These are phyloP conservation scores for Brachionus manjavacas DNA, from an alignment of 1,140 invertebrate species.

Conservation along the genomic window DNA sequence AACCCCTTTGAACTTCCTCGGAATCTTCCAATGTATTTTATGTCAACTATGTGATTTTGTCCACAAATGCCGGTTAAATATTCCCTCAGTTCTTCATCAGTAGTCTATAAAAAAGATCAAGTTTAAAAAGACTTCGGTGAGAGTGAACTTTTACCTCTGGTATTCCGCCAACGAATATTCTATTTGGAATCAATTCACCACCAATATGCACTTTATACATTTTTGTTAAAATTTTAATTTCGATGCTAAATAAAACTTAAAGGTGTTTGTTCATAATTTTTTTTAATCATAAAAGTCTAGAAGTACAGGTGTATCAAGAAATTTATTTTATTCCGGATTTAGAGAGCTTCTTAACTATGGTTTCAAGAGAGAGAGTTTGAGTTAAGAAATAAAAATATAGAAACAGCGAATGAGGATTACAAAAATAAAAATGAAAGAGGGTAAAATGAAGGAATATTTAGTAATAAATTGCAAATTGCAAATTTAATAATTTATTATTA, in stretches of 20 bases:
- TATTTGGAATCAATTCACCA: conserved; percentile 22
- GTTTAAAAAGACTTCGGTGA: background rate
- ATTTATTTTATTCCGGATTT: background rate
- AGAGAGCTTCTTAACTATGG: background rate
- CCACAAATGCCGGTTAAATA: background rate
- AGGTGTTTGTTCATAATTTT: background rate
- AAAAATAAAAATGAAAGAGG: background rate
- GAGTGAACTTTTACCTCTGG: background rate
- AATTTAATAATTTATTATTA: conserved; percentile 39
- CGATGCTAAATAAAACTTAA: conserved; percentile 4
- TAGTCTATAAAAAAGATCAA: background rate
- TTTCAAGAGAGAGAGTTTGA: background rate
- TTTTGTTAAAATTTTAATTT: background rate
- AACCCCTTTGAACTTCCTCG: background rate
- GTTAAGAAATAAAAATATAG: background rate
- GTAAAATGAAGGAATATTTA: conserved; percentile 10
- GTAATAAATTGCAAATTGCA: conserved; percentile 32
- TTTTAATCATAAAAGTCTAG: background rate
- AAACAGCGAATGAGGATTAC: background rate
- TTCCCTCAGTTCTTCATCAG: background rate
- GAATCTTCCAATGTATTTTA: background rate
- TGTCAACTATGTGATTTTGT: background rate
- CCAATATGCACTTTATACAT: conserved; percentile 18
- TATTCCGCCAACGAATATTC: conserved; percentile 14
- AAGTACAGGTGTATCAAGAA: background rate